Percentiles rank a stretch among this genome's conserved stretches.
Evolutionary conservation across 2,797 vertebrate species (phyloP).

Genomic region (Myioborus melanocephalus): DNA sequence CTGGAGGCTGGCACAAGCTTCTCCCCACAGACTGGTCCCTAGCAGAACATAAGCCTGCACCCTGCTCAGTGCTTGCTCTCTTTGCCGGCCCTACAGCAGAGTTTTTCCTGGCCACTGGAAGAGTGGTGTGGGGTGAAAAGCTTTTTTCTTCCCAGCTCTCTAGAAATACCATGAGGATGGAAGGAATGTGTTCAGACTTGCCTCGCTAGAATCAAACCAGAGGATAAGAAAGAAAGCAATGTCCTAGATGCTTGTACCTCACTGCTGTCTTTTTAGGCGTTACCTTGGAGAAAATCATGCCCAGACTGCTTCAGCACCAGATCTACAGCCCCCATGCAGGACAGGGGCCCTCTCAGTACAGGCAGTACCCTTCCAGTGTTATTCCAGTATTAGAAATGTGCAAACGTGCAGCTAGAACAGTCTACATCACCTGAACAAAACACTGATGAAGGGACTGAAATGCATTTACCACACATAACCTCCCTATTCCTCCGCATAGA

Average conservation of each 20-base stretch:
- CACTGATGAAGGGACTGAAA: background rate
- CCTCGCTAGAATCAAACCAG: background rate
- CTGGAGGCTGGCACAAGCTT: background rate
- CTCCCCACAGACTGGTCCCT: fast-evolving
- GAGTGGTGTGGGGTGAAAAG: background rate
- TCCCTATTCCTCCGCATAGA: fast-evolving
- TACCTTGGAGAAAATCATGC: fast-evolving
- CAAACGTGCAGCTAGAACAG: background rate
- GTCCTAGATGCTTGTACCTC: background rate
- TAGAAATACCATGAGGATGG: background rate
- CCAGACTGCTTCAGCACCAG: background rate
- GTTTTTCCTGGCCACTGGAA: background rate
- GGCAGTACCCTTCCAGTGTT: background rate
- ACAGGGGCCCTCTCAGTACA: background rate
- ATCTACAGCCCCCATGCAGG: fast-evolving
- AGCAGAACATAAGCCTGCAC: background rate
- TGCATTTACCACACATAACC: background rate
- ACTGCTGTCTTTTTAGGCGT: fast-evolving
- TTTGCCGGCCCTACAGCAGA: background rate
- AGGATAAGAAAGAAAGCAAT: background rate
- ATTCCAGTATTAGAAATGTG: background rate
- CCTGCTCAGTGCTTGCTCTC: background rate
- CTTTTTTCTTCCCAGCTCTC: background rate
- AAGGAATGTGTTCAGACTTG: background rate
- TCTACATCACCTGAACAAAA: background rate